Conservation (phyloP, 2,797 vertebrate species). For the Cuculus canorus region DNA sequence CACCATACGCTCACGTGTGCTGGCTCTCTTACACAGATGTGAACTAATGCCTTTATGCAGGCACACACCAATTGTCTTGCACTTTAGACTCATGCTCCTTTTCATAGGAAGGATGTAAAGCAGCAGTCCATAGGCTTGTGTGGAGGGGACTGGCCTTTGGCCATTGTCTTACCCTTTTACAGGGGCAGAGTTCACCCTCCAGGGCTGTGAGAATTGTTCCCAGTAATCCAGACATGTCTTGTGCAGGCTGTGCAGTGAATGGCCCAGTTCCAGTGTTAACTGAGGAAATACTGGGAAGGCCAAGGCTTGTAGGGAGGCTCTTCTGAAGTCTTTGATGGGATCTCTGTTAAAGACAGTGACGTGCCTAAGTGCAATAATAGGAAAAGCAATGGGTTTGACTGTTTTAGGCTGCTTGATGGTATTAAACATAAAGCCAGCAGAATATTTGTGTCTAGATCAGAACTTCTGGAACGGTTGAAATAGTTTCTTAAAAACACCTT, state of each 20-base stretch:
- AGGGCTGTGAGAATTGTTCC: not conserved
- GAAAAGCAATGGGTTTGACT: not conserved
- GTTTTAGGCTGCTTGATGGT: not conserved
- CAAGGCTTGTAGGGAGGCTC: not conserved
- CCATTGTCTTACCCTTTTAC: not conserved
- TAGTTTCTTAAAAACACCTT: not conserved
- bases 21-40: not conserved
- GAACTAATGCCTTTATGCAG: not conserved
- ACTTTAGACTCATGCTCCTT: not conserved
- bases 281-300: not conserved
- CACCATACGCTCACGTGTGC: fast-evolving
- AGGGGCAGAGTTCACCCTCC: not conserved
- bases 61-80: not conserved
- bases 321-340: not conserved
- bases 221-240: not conserved
- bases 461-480: not conserved
- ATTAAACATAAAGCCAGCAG: not conserved
- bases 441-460: not conserved
- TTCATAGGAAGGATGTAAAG: not conserved
- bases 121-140: not conserved
- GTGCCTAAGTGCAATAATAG: not conserved
- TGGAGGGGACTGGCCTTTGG: not conserved
- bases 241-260: not conserved
- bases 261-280: not conserved
- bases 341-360: not conserved